Percentiles rank a stretch among this genome's conserved stretches.
Evolutionary conservation across 2,797 vertebrate genomes (phyloP).

Genomic region (Hyperoplus immaculatus): DNA sequence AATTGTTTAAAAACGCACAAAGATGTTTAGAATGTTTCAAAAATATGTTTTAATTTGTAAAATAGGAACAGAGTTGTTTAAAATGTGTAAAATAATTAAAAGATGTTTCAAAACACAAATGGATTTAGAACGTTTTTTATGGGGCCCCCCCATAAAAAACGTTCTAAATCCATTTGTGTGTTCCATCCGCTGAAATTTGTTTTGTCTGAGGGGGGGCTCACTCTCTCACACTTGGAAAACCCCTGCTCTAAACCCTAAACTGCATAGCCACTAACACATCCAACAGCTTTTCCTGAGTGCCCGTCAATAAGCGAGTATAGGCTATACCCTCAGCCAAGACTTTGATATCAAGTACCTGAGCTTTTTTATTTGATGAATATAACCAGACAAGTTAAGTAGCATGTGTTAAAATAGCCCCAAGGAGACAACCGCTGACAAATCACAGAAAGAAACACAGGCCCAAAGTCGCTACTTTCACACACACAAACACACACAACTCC

Average conservation of each 20-base stretch:
- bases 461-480: slow-evolving; percentile 38
- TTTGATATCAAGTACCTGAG: slow-evolving; percentile 64
- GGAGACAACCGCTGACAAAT: slow-evolving; percentile 55
- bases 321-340: slow-evolving; percentile 32
- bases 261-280: slow-evolving; percentile 41
- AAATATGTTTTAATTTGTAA: too few species aligned
- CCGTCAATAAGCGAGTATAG: slow-evolving; percentile 45
- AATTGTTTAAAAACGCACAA: too few species aligned
- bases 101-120: too few species aligned
- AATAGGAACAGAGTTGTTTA: too few species aligned
- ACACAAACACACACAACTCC: slow-evolving; percentile 51
- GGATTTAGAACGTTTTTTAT: too few species aligned
- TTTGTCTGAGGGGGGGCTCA: too few species aligned
- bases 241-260: slow-evolving; percentile 22
- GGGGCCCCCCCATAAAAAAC: too few species aligned
- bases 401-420: slow-evolving; percentile 53
- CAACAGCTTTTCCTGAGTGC: slow-evolving; percentile 10
- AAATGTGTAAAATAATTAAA: too few species aligned
- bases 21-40: too few species aligned
- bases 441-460: slow-evolving; percentile 39
- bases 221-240: too few species aligned
- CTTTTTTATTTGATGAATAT: slow-evolving; percentile 59
- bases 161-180: too few species aligned
- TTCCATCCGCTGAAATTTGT: too few species aligned
- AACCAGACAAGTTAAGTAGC: slow-evolving; percentile 62